A percentile compares a stretch with the other conserved stretches of the same genome.
phyloP scores from a whole-genome alignment of 2,888 invertebrate genomes.

The Pheosia gnoma region DNA sequence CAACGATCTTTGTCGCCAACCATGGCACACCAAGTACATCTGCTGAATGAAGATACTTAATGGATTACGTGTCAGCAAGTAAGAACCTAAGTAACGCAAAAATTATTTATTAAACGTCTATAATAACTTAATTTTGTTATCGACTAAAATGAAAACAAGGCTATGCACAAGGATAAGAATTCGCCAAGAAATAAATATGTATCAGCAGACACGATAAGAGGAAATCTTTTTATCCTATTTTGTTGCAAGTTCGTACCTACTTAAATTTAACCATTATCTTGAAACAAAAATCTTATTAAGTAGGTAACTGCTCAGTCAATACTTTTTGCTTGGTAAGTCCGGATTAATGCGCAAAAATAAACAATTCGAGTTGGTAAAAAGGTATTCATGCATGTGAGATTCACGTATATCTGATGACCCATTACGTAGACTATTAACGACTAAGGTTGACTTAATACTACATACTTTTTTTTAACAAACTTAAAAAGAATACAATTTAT shows the following conservation, averaged over 20 bases:
- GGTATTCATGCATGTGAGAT: too few relatives aligned
- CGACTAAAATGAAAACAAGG: background rate
- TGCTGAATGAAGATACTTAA: slow-evolving; percentile 6
- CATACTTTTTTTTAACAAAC: too few relatives aligned
- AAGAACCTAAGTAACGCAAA: background rate
- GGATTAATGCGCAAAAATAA: background rate
- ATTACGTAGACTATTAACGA: too few relatives aligned
- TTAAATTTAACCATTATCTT: background rate
- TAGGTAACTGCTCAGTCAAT: background rate
- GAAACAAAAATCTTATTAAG: background rate
- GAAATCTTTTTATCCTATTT: background rate
- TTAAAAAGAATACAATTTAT: too few relatives aligned
- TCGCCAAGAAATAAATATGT: slow-evolving; percentile 1
- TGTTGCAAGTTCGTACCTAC: background rate
- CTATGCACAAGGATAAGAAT: background rate
- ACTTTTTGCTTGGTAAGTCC: background rate
- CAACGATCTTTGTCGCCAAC: slow-evolving; percentile 29
- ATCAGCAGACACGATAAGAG: slow-evolving; percentile 3
- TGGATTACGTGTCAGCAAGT: too few relatives aligned
- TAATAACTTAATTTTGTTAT: background rate
- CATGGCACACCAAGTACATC: background rate
- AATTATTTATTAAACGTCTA: background rate
- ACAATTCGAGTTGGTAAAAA: too few relatives aligned
- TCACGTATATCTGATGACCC: too few relatives aligned
- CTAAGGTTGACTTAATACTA: too few relatives aligned